phyloP scores from a whole-genome alignment of 2,113 vertebrate genomes.

The Accipiter virgatus region DNA sequence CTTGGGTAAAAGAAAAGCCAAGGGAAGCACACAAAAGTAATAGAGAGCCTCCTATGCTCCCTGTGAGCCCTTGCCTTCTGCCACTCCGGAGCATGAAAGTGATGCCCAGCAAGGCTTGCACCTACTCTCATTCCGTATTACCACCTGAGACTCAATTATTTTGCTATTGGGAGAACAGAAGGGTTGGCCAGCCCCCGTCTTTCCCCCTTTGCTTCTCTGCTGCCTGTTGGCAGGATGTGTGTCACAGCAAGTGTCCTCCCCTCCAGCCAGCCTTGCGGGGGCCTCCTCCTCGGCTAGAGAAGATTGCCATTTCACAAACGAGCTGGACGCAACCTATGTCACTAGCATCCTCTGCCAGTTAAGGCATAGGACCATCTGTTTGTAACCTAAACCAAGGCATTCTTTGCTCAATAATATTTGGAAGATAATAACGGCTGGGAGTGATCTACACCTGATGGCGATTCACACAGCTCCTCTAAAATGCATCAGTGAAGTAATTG shows the following conservation, averaged over 20 bases:
- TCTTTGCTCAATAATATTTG: not conserved
- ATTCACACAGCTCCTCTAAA: not conserved
- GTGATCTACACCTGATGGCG: rapidly evolving
- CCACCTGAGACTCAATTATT: not conserved
- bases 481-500: not conserved
- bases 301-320: not conserved
- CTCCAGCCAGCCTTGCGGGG: not conserved
- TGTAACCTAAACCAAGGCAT: not conserved
- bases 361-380: not conserved
- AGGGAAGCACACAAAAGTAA: not conserved
- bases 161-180: not conserved
- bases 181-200: not conserved
- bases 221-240: not conserved
- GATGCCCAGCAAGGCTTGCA: not conserved
- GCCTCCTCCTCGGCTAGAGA: not conserved
- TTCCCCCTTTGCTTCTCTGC: rapidly evolving
- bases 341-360: not conserved
- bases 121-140: not conserved
- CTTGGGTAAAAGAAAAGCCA: not conserved
- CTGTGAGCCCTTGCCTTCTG: not conserved
- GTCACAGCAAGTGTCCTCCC: not conserved
- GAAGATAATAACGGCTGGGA: not conserved
- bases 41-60: not conserved
- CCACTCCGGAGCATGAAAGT: not conserved
- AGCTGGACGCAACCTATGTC: not conserved